These are phyloP conservation scores for Labeo catla DNA, from an alignment of 2,113 vertebrate genomes.

Conservation along the genomic window DNA sequence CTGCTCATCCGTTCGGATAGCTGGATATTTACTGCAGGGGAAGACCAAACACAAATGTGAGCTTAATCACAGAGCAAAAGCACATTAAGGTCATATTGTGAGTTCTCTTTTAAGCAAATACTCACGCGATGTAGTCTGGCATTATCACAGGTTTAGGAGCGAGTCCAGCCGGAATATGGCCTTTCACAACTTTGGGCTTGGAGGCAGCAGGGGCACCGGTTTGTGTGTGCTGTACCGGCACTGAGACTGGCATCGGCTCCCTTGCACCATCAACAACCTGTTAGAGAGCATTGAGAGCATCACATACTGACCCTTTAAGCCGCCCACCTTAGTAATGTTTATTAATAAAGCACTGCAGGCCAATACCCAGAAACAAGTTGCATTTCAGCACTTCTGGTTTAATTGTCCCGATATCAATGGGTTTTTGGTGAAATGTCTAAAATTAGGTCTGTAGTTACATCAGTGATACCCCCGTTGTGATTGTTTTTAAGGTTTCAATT, in stretches of 20 bases:
- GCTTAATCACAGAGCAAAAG: neutral
- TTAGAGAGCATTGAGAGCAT: neutral
- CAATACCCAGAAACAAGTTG: neutral
- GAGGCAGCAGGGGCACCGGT: constrained; percentile 57
- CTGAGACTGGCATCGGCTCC: constrained; percentile 61
- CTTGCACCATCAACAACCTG: constrained; percentile 43
- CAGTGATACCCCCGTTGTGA: neutral
- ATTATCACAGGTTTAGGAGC: constrained; percentile 95
- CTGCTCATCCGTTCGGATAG: constrained; percentile 86
- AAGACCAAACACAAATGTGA: neutral
- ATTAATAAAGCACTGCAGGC: neutral
- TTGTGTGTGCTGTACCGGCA: constrained; percentile 59
- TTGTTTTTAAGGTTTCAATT: neutral
- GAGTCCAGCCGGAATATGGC: constrained; percentile 89
- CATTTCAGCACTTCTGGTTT: neutral
- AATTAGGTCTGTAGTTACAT: neutral
- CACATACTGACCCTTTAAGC: neutral
- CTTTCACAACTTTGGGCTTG: constrained; percentile 81
- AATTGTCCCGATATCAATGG: neutral
- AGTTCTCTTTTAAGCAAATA: constrained; percentile 47
- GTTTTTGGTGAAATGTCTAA: neutral
- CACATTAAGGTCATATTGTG: neutral
- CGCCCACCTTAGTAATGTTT: neutral
- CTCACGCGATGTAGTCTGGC: constrained; percentile 95
- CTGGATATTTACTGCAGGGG: constrained; percentile 87